These are phyloP conservation scores for Myotis brandtii DNA, from an alignment of 2,113 vertebrate species.

Conservation along the genomic window DNA sequence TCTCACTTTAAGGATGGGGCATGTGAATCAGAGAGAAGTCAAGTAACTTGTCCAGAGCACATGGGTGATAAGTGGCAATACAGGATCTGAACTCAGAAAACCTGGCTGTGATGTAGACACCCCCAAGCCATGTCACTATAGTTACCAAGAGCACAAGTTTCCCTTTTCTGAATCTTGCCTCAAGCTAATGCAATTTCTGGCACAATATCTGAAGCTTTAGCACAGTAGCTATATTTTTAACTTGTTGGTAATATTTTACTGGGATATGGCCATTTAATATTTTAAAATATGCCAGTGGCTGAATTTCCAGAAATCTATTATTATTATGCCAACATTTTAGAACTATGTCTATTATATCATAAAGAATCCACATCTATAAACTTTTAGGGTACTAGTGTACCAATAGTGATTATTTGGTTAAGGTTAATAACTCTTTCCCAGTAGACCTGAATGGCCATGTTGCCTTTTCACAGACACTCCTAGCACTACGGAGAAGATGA, in stretches of 20 bases:
- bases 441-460: neutral
- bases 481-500: neutral
- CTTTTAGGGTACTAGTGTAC: neutral
- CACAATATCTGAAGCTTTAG: neutral
- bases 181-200: neutral
- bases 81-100: neutral
- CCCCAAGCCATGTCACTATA: neutral
- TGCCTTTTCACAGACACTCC: neutral
- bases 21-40: neutral
- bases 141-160: neutral
- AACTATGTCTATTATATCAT: neutral
- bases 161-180: neutral
- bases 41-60: neutral
- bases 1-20: neutral
- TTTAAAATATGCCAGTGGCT: neutral
- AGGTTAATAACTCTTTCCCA: neutral
- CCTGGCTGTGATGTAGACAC: neutral
- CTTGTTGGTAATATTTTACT: neutral
- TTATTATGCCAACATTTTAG: neutral
- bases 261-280: neutral
- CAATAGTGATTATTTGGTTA: neutral
- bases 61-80: neutral
- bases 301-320: neutral
- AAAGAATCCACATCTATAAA: neutral
- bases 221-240: neutral